Evolutionary conservation across 2,888 invertebrate species (phyloP).

Genomic region (Hoplodrina blanda): DNA sequence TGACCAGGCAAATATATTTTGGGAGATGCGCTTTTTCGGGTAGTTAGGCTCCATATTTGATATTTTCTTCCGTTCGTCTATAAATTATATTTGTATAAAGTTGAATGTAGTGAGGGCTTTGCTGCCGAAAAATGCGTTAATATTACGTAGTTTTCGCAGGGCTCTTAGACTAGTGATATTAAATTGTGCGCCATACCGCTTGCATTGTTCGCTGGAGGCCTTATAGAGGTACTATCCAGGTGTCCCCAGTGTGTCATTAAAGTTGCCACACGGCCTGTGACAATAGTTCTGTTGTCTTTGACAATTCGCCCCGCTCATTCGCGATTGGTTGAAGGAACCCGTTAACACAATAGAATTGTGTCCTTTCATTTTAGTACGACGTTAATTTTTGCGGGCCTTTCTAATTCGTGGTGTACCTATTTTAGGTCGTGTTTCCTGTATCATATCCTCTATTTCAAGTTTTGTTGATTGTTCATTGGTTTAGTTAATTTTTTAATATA

Average conservation of each 20-base stretch:
- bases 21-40: background rate
- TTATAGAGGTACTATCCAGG: slow-evolving; percentile 61
- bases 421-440: slow-evolving; percentile 39
- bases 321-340: slow-evolving; percentile 67
- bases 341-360: slow-evolving; percentile 84
- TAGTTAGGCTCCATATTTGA: background rate
- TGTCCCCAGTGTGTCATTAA: slow-evolving; percentile 65
- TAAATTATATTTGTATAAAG: background rate
- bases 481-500: background rate
- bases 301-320: slow-evolving; percentile 77
- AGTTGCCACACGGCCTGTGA: slow-evolving; percentile 63
- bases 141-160: background rate
- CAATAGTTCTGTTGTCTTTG: slow-evolving; percentile 75
- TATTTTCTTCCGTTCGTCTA: too few relatives aligned
- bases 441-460: slow-evolving; percentile 9
- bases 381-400: slow-evolving; percentile 46
- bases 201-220: slow-evolving; percentile 51
- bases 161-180: slow-evolving; percentile 34
- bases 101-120: background rate
- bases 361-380: slow-evolving; percentile 64
- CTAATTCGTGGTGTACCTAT: slow-evolving; percentile 39
- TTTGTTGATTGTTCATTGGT: background rate
- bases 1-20: background rate
- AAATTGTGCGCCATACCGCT: slow-evolving; percentile 27
- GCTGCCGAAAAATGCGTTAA: background rate